Conservation (phyloP, 2,113 vertebrate genomes). For the Siniperca knerii region DNA sequence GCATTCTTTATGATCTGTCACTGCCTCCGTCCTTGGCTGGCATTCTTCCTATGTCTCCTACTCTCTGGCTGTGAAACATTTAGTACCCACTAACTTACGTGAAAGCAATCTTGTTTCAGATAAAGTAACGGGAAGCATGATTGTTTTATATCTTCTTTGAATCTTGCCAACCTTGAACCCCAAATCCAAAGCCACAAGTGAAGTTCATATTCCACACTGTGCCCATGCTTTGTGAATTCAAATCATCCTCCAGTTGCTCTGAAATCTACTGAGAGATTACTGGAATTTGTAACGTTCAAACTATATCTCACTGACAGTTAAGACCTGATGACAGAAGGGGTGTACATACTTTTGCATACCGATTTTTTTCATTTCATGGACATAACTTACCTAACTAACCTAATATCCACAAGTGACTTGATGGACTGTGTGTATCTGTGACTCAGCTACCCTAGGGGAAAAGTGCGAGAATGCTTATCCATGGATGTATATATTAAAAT, state of each 20-base stretch:
- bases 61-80: not conserved
- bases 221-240: conserved; percentile 17
- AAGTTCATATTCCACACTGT: not conserved
- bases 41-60: not conserved
- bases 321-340: not conserved
- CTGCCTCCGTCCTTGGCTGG: not conserved
- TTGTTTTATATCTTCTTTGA: not conserved
- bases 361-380: not conserved
- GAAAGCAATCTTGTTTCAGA: not conserved
- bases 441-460: not conserved
- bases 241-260: not conserved
- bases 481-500: conserved; percentile 35
- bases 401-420: not conserved
- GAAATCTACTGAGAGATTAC: conserved; percentile 6
- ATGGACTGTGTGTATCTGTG: not conserved
- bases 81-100: not conserved
- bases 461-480: not conserved
- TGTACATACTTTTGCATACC: not conserved
- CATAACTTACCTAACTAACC: not conserved
- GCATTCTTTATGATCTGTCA: not conserved
- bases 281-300: conserved; percentile 11
- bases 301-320: not conserved
- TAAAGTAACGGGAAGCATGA: not conserved
- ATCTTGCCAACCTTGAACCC: not conserved
- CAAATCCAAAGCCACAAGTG: not conserved